A percentile compares a stretch with the other conserved stretches of the same genome.
phyloP scores from a whole-genome alignment of 2,888 invertebrate species.

The Campaea margaritaria region DNA sequence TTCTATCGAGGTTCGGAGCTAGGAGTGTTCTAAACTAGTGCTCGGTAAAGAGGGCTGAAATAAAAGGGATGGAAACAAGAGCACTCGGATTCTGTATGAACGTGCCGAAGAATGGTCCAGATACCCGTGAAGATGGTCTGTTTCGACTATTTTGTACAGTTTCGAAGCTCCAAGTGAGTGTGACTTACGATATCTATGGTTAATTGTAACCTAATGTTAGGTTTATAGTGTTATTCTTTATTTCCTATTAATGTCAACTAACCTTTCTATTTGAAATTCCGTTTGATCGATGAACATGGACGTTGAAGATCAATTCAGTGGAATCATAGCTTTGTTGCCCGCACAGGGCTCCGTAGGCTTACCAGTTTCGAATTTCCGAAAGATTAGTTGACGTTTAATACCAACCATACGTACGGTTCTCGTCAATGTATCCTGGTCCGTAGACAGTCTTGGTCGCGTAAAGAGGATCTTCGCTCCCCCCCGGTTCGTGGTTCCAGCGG shows the following conservation, averaged over 20 bases:
- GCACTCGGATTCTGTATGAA: constrained; percentile 52
- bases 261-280: constrained; percentile 50
- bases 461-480: constrained; percentile 80
- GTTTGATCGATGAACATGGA: constrained; percentile 3
- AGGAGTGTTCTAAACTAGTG: constrained; percentile 61
- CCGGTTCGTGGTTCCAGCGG: constrained; percentile 82
- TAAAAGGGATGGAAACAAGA: constrained; percentile 52
- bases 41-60: constrained; percentile 54
- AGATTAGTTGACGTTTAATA: constrained; percentile 55
- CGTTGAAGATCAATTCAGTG: constrained; percentile 5
- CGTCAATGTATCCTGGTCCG: constrained; percentile 82
- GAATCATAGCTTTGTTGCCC: constrained; percentile 8
- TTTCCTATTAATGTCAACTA: constrained; percentile 57
- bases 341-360: constrained; percentile 5
- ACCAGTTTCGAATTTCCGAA: constrained; percentile 37
- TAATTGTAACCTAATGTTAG: constrained; percentile 68
- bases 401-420: constrained; percentile 81
- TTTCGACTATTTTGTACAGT: constrained; percentile 65
- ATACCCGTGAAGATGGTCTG: constrained; percentile 46
- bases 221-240: constrained; percentile 57
- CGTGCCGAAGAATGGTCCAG: constrained; percentile 46
- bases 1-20: constrained; percentile 54
- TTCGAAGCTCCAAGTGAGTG: constrained; percentile 70
- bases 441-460: constrained; percentile 86
- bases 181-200: constrained; percentile 84